Percentiles rank a stretch among this genome's conserved stretches.
Conservation (phyloP, 2,113 vertebrate genomes). For the Gadus chalcogrammus region DNA sequence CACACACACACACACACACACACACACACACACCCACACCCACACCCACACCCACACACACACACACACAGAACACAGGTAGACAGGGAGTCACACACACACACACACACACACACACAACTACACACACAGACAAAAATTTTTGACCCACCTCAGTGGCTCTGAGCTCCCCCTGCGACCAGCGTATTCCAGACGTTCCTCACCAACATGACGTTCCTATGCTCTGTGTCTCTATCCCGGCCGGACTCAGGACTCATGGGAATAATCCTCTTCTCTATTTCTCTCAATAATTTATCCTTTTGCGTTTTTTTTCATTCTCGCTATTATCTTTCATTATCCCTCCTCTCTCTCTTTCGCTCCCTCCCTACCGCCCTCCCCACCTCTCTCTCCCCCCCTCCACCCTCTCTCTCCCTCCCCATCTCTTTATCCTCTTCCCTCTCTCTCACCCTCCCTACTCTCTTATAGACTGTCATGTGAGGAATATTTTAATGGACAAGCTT, state of each 20-base stretch:
- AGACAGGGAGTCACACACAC: not conserved
- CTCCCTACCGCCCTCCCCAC: not conserved
- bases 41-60: too few species aligned
- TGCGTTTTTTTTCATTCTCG: too few species aligned
- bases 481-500: too few species aligned
- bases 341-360: not conserved
- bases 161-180: not conserved
- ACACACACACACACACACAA: not conserved
- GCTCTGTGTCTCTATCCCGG: not conserved
- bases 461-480: not conserved
- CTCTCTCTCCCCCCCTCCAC: too few species aligned
- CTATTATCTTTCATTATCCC: not conserved
- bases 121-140: not conserved
- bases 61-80: not conserved
- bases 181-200: not conserved
- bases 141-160: not conserved
- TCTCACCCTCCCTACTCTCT: not conserved
- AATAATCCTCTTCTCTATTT: constrained; percentile 6
- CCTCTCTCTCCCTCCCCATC: not conserved
- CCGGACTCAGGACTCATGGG: constrained; percentile 2
- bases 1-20: not conserved
- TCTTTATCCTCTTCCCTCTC: constrained; percentile 7
- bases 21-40: not conserved
- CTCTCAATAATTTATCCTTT: not conserved
- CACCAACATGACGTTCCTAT: not conserved